phyloP scores from a whole-genome alignment of 2,113 vertebrate species.

The Reinhardtius hippoglossoides region DNA sequence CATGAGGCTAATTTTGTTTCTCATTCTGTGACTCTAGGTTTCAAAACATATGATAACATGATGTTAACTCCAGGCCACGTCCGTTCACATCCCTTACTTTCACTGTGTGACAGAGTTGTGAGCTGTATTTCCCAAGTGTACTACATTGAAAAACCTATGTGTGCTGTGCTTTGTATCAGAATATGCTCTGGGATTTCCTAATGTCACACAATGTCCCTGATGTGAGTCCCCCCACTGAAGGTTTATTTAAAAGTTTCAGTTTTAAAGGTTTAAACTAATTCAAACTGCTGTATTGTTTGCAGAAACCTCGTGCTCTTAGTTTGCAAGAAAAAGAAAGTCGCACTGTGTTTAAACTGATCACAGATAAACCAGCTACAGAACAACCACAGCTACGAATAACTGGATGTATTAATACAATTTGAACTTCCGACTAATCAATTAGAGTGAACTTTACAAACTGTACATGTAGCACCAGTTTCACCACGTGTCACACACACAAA shows the following conservation, averaged over 20 bases:
- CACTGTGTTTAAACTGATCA: background rate
- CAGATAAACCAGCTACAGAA: constrained; percentile 2
- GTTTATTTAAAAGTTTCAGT: background rate
- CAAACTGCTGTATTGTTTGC: background rate
- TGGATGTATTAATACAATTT: background rate
- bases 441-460: constrained; percentile 15
- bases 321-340: background rate
- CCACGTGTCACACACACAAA: constrained; percentile 50
- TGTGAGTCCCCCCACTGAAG: too few species aligned
- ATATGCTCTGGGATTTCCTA: too few species aligned
- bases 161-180: background rate
- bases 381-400: background rate
- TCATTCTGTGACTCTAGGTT: background rate
- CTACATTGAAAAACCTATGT: background rate
- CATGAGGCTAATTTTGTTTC: background rate
- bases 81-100: background rate
- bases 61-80: background rate
- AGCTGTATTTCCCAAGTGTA: background rate
- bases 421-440: constrained; percentile 14
- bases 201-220: too few species aligned
- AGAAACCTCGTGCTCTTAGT: background rate
- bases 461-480: constrained; percentile 46
- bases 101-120: background rate
- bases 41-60: background rate
- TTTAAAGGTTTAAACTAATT: background rate